Conservation (phyloP, 1,140 invertebrate genomes). For the Trichogramma pretiosum region DNA sequence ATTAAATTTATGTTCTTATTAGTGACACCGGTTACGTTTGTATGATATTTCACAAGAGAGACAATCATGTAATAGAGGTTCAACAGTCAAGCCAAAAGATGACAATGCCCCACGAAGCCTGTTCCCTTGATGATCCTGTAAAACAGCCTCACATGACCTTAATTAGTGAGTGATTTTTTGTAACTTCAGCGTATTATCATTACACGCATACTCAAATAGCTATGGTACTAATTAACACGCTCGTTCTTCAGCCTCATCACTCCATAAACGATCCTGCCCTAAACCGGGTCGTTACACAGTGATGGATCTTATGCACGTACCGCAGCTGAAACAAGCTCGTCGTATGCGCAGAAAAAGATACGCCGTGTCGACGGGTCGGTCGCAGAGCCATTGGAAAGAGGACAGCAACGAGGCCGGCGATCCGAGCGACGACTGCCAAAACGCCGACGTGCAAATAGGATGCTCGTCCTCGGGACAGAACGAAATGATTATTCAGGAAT, state of each 20-base stretch:
- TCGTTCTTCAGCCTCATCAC: constrained; percentile 40
- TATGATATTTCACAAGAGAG: constrained; percentile 50
- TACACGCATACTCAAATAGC: too few species aligned
- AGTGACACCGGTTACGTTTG: constrained; percentile 55
- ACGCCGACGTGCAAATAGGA: constrained; percentile 35
- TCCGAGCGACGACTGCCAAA: constrained; percentile 30
- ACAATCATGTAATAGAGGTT: constrained; percentile 50
- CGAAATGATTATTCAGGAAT: constrained; percentile 39
- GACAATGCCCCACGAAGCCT: constrained; percentile 52
- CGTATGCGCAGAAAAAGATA: constrained; percentile 19
- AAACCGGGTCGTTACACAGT: constrained; percentile 42
- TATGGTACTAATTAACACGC: too few species aligned
- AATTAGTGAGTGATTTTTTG: constrained; percentile 60
- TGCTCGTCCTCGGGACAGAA: constrained; percentile 35
- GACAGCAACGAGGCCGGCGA: constrained; percentile 15
- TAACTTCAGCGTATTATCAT: too few species aligned
- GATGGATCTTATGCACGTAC: constrained; percentile 22
- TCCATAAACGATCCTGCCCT: constrained; percentile 44
- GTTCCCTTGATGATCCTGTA: constrained; percentile 49
- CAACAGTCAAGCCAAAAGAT: constrained; percentile 45
- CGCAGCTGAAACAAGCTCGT: constrained; percentile 27
- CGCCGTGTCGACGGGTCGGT: constrained; percentile 16
- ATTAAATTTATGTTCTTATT: constrained; percentile 15
- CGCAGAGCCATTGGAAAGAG: constrained; percentile 15
- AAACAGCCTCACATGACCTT: constrained; percentile 70